Evolutionary conservation across 92 coral and sea anemone species (phyloP).

Genomic region (Siderastrea siderea): DNA sequence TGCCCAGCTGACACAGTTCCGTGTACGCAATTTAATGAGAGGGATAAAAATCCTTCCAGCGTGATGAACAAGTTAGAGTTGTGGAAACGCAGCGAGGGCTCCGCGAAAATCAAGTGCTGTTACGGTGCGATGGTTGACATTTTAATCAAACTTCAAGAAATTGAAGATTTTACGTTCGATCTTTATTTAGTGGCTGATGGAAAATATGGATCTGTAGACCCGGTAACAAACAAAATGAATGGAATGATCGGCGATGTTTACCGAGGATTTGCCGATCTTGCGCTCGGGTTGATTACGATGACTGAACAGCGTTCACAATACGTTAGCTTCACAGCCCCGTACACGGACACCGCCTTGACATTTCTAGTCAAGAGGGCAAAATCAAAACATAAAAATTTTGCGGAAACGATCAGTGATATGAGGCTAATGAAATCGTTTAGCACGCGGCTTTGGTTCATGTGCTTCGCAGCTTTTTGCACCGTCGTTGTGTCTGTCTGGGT

Average conservation of each 20-base stretch:
- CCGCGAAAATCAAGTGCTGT: constrained; percentile 67
- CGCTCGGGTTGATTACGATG: constrained; percentile 84
- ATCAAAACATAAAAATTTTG: constrained; percentile 62
- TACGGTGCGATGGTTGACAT: constrained; percentile 86
- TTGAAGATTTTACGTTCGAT: constrained; percentile 78
- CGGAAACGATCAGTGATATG: constrained; percentile 76
- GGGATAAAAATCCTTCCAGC: neutral
- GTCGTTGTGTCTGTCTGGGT: constrained; percentile 74
- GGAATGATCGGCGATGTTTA: constrained; percentile 96
- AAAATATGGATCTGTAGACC: constrained; percentile 86
- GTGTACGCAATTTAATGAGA: constrained; percentile 47
- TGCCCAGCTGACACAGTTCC: constrained; percentile 75
- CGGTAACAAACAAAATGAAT: constrained; percentile 75
- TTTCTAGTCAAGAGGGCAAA: constrained; percentile 70
- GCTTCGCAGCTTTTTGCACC: constrained; percentile 72
- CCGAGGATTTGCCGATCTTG: constrained; percentile 91
- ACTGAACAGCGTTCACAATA: constrained; percentile 81
- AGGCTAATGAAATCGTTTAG: constrained; percentile 90
- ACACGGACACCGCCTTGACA: constrained; percentile 81
- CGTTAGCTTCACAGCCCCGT: constrained; percentile 90
- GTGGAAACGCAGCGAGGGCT: neutral
- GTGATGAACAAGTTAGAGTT: neutral
- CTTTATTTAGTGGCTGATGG: constrained; percentile 88
- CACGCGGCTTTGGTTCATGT: constrained; percentile 74
- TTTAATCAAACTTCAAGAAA: constrained; percentile 61